These are phyloP conservation scores for Epinephelus malabaricus DNA, from an alignment of 2,797 vertebrate species.

Conservation along the genomic window DNA sequence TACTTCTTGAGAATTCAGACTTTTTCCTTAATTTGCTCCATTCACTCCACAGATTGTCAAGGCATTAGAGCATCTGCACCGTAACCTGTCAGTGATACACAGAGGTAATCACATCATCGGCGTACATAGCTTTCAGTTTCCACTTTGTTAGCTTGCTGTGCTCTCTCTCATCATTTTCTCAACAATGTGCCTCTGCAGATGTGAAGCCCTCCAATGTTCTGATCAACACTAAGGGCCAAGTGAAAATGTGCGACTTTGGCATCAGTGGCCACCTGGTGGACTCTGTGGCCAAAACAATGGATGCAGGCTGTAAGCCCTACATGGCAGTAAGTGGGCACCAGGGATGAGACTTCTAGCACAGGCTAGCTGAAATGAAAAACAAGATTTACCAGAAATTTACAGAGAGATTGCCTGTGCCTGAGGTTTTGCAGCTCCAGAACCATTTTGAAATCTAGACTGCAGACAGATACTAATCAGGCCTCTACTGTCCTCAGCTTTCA, in stretches of 20 bases:
- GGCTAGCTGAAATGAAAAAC: neutral
- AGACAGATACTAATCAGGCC: neutral
- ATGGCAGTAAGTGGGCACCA: constrained; percentile 92
- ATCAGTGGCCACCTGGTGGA: constrained; percentile 99
- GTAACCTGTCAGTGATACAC: constrained; percentile 98
- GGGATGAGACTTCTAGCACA: neutral
- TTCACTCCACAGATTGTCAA: constrained; percentile 93
- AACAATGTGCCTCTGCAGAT: constrained; percentile 82
- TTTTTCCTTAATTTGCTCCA: constrained; percentile 3
- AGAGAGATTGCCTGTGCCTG: neutral
- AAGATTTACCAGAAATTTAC: constrained; percentile 4
- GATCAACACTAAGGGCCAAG: constrained; percentile 96
- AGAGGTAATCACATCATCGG: constrained; percentile 88
- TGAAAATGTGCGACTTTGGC: constrained; percentile 99
- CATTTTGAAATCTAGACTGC: neutral
- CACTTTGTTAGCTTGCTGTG: neutral
- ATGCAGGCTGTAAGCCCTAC: constrained; percentile 99
- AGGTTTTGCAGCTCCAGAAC: neutral
- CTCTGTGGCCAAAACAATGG: constrained; percentile 98
- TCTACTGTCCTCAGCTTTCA: constrained; percentile 4
- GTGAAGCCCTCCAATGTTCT: constrained; percentile 99
- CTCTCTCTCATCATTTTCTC: neutral
- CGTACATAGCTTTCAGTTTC: neutral
- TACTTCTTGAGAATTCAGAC: neutral
- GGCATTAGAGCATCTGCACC: constrained; percentile 98